Evolutionary conservation across 2,797 vertebrate genomes (phyloP).

Genomic region (Microctenopoma lineatum): DNA sequence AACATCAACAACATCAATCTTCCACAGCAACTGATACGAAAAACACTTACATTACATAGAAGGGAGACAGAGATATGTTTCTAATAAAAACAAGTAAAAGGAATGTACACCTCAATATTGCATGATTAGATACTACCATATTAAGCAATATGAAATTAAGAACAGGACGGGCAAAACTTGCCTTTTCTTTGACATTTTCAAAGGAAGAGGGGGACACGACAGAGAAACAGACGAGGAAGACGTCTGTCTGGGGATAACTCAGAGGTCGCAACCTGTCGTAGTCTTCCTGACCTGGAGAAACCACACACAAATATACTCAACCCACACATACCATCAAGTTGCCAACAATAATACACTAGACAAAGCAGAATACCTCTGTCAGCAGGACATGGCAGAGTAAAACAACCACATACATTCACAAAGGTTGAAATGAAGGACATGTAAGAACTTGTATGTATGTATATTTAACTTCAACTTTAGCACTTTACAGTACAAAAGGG

Average conservation of each 20-base stretch:
- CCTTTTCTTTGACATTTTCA: constrained; percentile 90
- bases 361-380: background rate
- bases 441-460: background rate
- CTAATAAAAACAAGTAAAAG: too few species aligned
- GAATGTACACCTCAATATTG: too few species aligned
- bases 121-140: background rate
- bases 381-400: background rate
- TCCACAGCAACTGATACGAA: too few species aligned
- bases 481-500: background rate
- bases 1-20: too few species aligned
- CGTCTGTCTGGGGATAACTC: constrained; percentile 88
- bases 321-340: background rate
- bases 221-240: constrained; percentile 88
- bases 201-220: constrained; percentile 88
- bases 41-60: too few species aligned
- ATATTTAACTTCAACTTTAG: background rate
- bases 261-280: constrained; percentile 87
- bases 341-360: background rate
- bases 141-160: background rate
- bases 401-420: constrained; percentile 2
- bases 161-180: constrained; percentile 28
- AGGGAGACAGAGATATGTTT: too few species aligned
- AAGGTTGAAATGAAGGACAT: background rate
- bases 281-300: constrained; percentile 85
- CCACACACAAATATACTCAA: constrained; percentile 21